Percentiles rank a stretch among this genome's conserved stretches.
Conservation (phyloP, 2,888 invertebrate genomes). For the Pyrocoelia pectoralis region DNA sequence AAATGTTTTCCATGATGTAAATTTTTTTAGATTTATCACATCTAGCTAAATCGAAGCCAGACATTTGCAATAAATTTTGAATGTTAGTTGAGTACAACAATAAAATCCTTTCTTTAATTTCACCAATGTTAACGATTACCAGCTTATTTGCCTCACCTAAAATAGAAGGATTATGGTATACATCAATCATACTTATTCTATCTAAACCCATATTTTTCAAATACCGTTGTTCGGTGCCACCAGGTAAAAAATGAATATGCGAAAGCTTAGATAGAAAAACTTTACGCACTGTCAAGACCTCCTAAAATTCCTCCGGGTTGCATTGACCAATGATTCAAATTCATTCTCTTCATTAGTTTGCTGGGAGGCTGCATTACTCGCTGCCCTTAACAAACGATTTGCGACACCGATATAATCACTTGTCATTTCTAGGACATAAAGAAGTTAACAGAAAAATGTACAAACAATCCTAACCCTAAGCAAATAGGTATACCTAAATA, state of each 20-base stretch:
- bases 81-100: too few species aligned
- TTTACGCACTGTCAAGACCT: slow-evolving; percentile 1
- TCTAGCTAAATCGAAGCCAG: neutral
- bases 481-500: too few species aligned
- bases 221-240: slow-evolving; percentile 1
- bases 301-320: slow-evolving; percentile 10
- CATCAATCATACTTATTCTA: neutral
- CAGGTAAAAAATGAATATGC: slow-evolving; percentile 11
- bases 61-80: too few species aligned
- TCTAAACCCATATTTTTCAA: slow-evolving; percentile 7
- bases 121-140: too few species aligned
- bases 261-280: slow-evolving; percentile 2
- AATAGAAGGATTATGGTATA: neutral
- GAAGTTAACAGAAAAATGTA: neutral
- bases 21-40: neutral
- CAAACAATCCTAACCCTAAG: too few species aligned
- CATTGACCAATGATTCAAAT: slow-evolving; percentile 1
- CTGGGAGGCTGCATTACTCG: slow-evolving; percentile 11
- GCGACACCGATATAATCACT: slow-evolving; percentile 6
- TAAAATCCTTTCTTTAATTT: too few species aligned
- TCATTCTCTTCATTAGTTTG: slow-evolving; percentile 8
- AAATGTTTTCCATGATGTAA: neutral
- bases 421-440: slow-evolving; percentile 9
- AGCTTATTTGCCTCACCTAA: neutral
- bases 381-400: slow-evolving; percentile 13